Evolutionary conservation across 2,888 invertebrate genomes (phyloP).

Genomic region (Sycophila texana): DNA sequence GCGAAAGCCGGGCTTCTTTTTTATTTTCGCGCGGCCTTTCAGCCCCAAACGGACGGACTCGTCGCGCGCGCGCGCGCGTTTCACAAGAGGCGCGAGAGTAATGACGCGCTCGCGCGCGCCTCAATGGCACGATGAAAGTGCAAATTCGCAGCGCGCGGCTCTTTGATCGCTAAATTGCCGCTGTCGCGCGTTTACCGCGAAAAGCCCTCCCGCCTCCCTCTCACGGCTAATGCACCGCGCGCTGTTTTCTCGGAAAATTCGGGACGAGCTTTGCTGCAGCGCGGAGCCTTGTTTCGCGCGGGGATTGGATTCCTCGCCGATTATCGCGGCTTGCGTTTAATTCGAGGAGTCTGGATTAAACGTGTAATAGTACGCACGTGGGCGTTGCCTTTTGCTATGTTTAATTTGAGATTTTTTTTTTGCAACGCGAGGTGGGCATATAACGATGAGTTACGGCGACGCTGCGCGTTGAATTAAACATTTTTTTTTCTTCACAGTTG

Average conservation of each 20-base stretch:
- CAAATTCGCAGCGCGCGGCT: background rate
- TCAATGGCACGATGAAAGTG: conserved; percentile 16
- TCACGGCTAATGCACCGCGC: background rate
- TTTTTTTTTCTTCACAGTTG: no score
- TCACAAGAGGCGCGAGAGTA: conserved; percentile 22
- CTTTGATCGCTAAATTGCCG: background rate
- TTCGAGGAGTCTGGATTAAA: no score
- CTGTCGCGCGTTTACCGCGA: background rate
- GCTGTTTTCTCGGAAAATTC: background rate
- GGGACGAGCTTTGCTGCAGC: background rate
- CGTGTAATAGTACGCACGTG: no score
- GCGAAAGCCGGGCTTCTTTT: conserved; percentile 54
- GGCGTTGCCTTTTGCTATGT: no score
- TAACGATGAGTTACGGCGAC: no score
- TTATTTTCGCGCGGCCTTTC: background rate
- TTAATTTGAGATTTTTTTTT: no score
- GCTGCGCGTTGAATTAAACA: no score
- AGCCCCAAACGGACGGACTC: background rate
- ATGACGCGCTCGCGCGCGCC: conserved; percentile 1
- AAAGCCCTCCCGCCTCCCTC: no score
- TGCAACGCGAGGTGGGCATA: no score
- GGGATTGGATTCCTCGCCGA: background rate
- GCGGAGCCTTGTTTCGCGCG: background rate
- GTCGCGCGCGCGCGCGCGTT: conserved; percentile 5
- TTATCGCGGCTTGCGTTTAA: no score